A percentile compares a stretch with the other conserved stretches of the same genome.
These are phyloP conservation scores for Pandemis corylana DNA, from an alignment of 2,888 invertebrate species.

Conservation along the genomic window DNA sequence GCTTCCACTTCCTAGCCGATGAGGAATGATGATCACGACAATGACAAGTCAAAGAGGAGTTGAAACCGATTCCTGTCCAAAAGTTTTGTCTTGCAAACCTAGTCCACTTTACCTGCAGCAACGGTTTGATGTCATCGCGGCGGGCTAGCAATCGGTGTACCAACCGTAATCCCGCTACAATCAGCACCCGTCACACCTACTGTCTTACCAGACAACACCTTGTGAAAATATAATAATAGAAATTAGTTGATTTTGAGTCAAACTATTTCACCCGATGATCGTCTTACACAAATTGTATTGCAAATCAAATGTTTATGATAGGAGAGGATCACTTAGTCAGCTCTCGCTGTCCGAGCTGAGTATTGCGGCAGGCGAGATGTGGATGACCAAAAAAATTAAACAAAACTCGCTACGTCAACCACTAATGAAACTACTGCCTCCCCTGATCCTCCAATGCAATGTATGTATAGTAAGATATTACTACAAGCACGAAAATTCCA, in stretches of 20 bases:
- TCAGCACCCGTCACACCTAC: constrained; percentile 83
- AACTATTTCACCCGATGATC: constrained; percentile 72
- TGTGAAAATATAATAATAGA: constrained; percentile 81
- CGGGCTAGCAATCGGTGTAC: constrained; percentile 74
- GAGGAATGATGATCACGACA: constrained; percentile 76
- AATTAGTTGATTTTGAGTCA: constrained; percentile 84
- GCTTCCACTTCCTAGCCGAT: constrained; percentile 83
- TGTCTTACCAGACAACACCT: constrained; percentile 85
- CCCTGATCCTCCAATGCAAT: constrained; percentile 73
- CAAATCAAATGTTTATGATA: constrained; percentile 67
- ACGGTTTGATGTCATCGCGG: constrained; percentile 67
- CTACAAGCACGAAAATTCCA: constrained; percentile 74
- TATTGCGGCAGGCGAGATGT: constrained; percentile 66
- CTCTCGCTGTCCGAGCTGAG: constrained; percentile 71
- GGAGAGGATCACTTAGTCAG: constrained; percentile 72
- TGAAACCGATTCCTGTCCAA: constrained; percentile 73
- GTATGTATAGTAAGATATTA: constrained; percentile 59
- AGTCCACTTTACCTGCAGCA: constrained; percentile 80
- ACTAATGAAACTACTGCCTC: constrained; percentile 70
- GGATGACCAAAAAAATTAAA: constrained; percentile 71
- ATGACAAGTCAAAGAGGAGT: constrained; percentile 71
- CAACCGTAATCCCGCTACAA: constrained; percentile 78
- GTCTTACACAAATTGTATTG: constrained; percentile 64
- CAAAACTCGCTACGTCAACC: constrained; percentile 71
- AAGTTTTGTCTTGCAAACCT: constrained; percentile 76